phyloP scores from a whole-genome alignment of 2,888 invertebrate genomes.

The Craniophora ligustri region DNA sequence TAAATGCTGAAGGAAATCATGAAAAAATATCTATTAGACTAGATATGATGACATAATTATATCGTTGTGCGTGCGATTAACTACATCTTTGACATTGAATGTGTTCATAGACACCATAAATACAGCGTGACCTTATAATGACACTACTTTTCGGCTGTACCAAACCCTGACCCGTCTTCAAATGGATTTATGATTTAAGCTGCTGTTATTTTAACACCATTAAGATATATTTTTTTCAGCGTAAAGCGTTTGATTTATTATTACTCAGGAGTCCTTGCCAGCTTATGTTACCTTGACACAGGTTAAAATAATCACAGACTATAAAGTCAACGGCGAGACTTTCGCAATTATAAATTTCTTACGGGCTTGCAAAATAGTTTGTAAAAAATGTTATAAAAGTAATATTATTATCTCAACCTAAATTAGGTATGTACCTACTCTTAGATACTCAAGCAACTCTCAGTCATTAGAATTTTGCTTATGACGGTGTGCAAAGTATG shows the following conservation, averaged over 20 bases:
- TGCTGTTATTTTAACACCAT: constrained; percentile 26
- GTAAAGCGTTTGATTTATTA: constrained; percentile 49
- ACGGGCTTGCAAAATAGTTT: constrained; percentile 30
- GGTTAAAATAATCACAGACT: constrained; percentile 47
- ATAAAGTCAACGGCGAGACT: constrained; percentile 57
- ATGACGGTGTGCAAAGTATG: too few relatives aligned
- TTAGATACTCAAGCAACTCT: too few relatives aligned
- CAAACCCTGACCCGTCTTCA: constrained; percentile 50
- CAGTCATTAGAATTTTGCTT: too few relatives aligned
- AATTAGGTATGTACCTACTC: too few relatives aligned
- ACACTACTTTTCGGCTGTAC: constrained; percentile 21
- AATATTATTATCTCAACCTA: too few relatives aligned
- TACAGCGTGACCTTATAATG: constrained; percentile 22
- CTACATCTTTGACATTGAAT: constrained; percentile 32
- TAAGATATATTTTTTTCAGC: constrained; percentile 34
- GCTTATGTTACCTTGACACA: constrained; percentile 62
- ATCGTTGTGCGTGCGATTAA: not conserved
- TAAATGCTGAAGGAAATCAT: not conserved
- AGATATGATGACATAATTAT: constrained; percentile 4
- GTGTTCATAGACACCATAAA: constrained; percentile 22
- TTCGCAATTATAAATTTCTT: constrained; percentile 56
- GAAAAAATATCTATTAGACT: too few relatives aligned
- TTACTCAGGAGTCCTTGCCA: constrained; percentile 49
- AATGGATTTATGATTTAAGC: constrained; percentile 56
- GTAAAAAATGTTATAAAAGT: constrained; percentile 21